Evolutionary conservation across 1,140 invertebrate genomes (phyloP), one percentile per base, ranked within the genome.

Genomic region (Papilio polyxenes): DNA sequence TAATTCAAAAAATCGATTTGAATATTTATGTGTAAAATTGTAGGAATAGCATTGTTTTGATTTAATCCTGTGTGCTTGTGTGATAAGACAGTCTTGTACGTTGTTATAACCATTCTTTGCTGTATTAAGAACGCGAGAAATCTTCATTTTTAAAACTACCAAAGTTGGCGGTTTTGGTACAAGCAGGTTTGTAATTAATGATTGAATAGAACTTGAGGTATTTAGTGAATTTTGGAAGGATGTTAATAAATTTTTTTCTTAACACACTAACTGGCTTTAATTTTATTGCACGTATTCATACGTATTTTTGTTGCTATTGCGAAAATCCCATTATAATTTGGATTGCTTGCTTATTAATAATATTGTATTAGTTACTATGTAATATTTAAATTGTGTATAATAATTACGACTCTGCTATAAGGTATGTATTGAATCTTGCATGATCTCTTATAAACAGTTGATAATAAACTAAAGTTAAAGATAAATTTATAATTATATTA

Each of bases 41-140:
- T 31, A 31, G 62, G 62, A 31, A 65, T 31, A 5, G 13, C 2
- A 23, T 62, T 65, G 23, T 31, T 65, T 65, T 65, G 23, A 31
- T 37, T 23, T 65, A 65, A 65, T 65, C 62, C 62, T 15, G 20
- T 65, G 62, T 65, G 20, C 20, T 65, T 65, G 62, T 65, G 62
- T 65, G 23, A 23, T 65, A 65, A 31, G 10, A 59, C 6, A 17
- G n/a, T 59, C n/a, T 59, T 59, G 0, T 59, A 20, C 3, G 17
- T 59, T 20, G n/a, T 59, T 20, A 59, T 59, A 59, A 20, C n/a
- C 17, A 44, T 44, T 44, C 40, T 8, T 20, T 53, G 9, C 17
- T 62, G 17, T 31, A 13, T 65, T 13, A 65, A 65, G 62, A 31
- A 31, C 11, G 20, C 62, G 31, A 31, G 7, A 65, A 65, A 65